phyloP scores from a whole-genome alignment of 2,113 vertebrate genomes.

The Eulemur macaco region DNA sequence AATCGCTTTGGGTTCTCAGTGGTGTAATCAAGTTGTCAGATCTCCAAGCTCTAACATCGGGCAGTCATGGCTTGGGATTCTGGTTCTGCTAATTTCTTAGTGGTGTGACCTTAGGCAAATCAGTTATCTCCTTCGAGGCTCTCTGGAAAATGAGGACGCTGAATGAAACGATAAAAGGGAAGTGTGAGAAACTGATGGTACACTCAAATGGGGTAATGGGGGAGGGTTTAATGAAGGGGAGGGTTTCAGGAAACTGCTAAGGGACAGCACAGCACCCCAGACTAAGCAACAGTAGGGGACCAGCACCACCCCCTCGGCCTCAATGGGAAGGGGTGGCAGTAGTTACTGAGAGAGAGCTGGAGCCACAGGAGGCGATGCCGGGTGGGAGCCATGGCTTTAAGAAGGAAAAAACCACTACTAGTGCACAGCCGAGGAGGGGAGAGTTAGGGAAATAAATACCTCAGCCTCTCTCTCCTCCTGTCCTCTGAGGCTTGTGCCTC shows the following conservation, averaged over 20 bases:
- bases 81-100: not conserved
- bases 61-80: not conserved
- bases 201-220: not conserved
- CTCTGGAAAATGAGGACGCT: not conserved
- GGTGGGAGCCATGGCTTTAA: not conserved
- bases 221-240: not conserved
- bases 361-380: not conserved
- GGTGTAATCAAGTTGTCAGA: not conserved
- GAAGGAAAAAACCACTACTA: not conserved
- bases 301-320: not conserved
- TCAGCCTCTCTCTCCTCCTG: not conserved
- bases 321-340: not conserved
- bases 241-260: not conserved
- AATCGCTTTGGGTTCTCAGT: not conserved
- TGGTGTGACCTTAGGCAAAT: not conserved
- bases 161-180: not conserved
- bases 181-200: not conserved
- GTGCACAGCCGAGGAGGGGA: not conserved
- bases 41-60: not conserved
- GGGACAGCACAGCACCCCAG: not conserved
- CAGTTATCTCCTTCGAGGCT: not conserved
- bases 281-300: not conserved
- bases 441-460: too few relatives aligned
- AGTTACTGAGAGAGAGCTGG: not conserved
- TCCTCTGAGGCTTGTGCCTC: not conserved